Base-by-base conservation (phyloP, 2,797 vertebrate species). In the Gallirallus australis region DNA sequence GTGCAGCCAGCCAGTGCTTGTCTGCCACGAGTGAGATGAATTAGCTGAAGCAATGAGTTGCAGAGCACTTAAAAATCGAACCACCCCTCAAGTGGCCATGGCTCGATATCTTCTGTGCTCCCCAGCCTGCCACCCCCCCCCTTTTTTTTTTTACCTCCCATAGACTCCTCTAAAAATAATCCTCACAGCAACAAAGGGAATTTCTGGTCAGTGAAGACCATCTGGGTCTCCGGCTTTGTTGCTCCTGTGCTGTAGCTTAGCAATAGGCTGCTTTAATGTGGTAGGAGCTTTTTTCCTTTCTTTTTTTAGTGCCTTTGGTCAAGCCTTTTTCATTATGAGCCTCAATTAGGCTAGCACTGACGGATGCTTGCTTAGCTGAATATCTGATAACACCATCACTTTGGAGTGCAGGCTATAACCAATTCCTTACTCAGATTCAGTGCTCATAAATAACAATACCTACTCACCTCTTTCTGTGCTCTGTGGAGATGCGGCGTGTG, bases 161-260 rank as follows among this genome's bases (percentile, higher is more conserved):
- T 50, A 59, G 59, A n/a, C 27, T 57, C 42, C 20, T 91, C 37
- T 91, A 69, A 95, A 93, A 86, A 69, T 89, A 89, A 95, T 89
- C 35, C 66, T 86, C 30, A 52, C 37, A 90, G 54, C 50, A 92
- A 89, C 93, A 96, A 94, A 95, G 86, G 85, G 73, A 69, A 84
- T 86, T 78, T 92, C 59, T 92, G 90, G 88, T 59, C 83, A 82
- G 45, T 42, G 59, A 76, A 79, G 81, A 89, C 93, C 90, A 86
- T 90, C 92, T 97, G 92, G 31, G 66, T 86, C 82, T 89, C 83
- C 72, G 85, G 66, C 92, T 93, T 96, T 95, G 88, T 95, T 84
- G 80, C 30, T 54, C 88, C 86, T 63, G 53, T 88, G 48, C 83
- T 80, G 19, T 77, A 64, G 47, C 4, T 0, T 59, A 79, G 35